A percentile compares a stretch with the other conserved stretches of the same genome.
Evolutionary conservation across 2,797 vertebrate genomes (phyloP).

Genomic region (Gorsachius magnificus): DNA sequence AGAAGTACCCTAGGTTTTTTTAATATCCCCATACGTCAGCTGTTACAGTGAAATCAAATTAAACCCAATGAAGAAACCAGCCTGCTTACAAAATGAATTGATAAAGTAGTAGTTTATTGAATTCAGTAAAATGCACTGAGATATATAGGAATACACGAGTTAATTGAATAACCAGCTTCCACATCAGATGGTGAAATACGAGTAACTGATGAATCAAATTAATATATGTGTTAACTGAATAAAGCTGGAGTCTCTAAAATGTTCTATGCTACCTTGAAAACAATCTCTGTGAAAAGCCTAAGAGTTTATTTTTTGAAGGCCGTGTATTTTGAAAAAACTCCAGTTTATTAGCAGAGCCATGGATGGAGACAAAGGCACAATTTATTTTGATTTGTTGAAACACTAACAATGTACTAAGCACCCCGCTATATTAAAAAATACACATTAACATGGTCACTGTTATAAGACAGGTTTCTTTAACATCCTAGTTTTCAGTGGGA

Average conservation of each 20-base stretch:
- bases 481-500: neutral
- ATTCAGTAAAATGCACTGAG: neutral
- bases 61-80: neutral
- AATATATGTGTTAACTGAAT: constrained; percentile 33
- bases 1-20: constrained; percentile 34
- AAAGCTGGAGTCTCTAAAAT: neutral
- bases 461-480: neutral
- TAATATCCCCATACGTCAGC: neutral
- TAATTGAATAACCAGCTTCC: constrained; percentile 38
- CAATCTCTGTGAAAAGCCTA: neutral
- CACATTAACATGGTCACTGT: neutral
- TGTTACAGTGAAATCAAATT: constrained; percentile 3
- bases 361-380: neutral
- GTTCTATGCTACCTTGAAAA: neutral
- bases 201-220: constrained; percentile 5
- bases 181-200: constrained; percentile 7
- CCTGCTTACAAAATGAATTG: neutral
- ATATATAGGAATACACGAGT: neutral
- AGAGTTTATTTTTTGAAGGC: neutral
- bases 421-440: neutral
- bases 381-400: constrained; percentile 39
- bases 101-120: neutral
- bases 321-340: neutral
- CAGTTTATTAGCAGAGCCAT: neutral
- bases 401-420: neutral